Evolutionary conservation across 2,888 invertebrate species (phyloP).

Genomic region (Tridacna crocea): DNA sequence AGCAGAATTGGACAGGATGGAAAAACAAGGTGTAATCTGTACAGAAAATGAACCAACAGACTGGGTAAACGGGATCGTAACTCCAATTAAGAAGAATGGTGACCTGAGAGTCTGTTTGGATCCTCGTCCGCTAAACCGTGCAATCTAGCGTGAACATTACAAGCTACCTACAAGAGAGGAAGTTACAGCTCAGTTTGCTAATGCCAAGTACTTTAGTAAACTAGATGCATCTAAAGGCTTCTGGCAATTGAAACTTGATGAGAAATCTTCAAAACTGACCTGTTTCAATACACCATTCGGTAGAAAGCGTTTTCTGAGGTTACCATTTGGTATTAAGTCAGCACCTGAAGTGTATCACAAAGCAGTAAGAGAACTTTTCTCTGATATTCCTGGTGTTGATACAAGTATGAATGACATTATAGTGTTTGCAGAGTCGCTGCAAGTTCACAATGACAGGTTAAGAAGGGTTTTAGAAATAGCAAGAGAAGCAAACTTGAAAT

Average conservation of each 20-base stretch:
- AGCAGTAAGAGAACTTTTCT: no score
- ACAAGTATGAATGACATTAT: slow-evolving; percentile 51
- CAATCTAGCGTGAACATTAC: slow-evolving; percentile 52
- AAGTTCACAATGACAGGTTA: slow-evolving; percentile 32
- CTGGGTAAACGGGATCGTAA: slow-evolving; percentile 62
- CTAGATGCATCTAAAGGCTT: slow-evolving; percentile 43
- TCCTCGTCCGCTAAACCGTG: slow-evolving; percentile 62
- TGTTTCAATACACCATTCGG: slow-evolving; percentile 50
- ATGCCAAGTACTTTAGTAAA: slow-evolving; percentile 41
- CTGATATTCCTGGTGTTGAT: no score
- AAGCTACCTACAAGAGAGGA: slow-evolving; percentile 57
- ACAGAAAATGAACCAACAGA: slow-evolving; percentile 54
- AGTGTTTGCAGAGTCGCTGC: slow-evolving; percentile 16
- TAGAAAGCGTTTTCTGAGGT: slow-evolving; percentile 28
- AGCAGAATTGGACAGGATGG: no score
- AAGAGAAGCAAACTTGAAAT: slow-evolving; percentile 29
- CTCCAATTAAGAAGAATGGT: slow-evolving; percentile 40
- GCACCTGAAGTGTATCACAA: slow-evolving; percentile 46
- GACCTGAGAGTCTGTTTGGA: slow-evolving; percentile 52
- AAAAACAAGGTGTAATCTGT: slow-evolving; percentile 43
- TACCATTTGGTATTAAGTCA: slow-evolving; percentile 51
- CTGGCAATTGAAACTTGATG: slow-evolving; percentile 35
- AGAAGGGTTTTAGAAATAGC: no score
- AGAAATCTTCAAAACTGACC: slow-evolving; percentile 29
- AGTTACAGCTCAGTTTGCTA: slow-evolving; percentile 37